Percentiles rank a stretch among this genome's conserved stretches.
Conservation (phyloP, 2,113 vertebrate genomes). For the Syrrhaptes paradoxus region DNA sequence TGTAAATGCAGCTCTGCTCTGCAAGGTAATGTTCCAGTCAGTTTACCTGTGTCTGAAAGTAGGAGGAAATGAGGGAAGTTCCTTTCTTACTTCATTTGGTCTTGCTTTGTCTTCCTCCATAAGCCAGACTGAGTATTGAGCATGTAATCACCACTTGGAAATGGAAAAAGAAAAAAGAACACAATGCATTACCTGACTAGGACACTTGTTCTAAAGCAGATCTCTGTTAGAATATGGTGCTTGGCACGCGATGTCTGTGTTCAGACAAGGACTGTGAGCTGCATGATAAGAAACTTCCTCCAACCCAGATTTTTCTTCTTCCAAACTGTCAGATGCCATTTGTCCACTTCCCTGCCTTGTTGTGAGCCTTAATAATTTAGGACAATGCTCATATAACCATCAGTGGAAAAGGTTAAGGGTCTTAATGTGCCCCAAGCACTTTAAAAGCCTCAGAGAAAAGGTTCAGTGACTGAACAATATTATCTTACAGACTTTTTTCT, state of each 20-base stretch:
- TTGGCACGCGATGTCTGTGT: background rate
- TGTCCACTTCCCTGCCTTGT: background rate
- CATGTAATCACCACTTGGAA: background rate
- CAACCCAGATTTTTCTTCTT: background rate
- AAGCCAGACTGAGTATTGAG: background rate
- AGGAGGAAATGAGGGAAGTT: background rate
- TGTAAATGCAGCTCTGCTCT: background rate
- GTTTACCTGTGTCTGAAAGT: background rate
- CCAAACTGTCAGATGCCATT: background rate
- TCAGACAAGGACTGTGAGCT: background rate
- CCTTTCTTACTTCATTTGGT: background rate
- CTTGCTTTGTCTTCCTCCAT: background rate
- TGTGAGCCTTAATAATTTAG: slow-evolving; percentile 9
- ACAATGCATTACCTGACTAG: background rate
- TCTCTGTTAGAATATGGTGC: background rate
- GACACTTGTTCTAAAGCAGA: background rate
- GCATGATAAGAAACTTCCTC: background rate
- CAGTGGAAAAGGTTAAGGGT: background rate
- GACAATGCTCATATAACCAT: background rate
- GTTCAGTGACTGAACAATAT: background rate
- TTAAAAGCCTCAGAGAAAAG: background rate
- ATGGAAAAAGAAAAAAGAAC: background rate
- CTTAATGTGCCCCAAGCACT: background rate
- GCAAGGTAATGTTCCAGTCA: background rate
- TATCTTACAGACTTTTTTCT: background rate